A percentile compares a stretch with the other conserved stretches of the same genome.
phyloP scores from a whole-genome alignment of 2,113 vertebrate species.

The Morone chrysops region DNA sequence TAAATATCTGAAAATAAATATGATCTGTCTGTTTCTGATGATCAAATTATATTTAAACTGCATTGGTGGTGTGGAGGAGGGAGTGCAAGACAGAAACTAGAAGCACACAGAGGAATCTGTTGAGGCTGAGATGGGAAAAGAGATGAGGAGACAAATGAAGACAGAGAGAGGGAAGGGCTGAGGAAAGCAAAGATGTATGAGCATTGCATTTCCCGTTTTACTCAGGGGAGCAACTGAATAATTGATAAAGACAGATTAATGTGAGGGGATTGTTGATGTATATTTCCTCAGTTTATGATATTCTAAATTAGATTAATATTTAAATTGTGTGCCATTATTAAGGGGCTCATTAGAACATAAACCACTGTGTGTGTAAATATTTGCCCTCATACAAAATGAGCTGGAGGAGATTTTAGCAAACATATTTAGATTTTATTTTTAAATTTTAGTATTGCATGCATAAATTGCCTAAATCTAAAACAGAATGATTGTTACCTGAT shows the following conservation, averaged over 20 bases:
- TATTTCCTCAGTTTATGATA: constrained; percentile 40
- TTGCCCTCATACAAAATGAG: background rate
- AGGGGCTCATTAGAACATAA: constrained; percentile 32
- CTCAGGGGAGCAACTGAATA: constrained; percentile 53
- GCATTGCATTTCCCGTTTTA: constrained; percentile 24
- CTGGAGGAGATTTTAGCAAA: background rate
- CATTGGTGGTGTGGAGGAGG: background rate
- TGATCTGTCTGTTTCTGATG: constrained; percentile 7
- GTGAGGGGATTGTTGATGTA: constrained; percentile 18
- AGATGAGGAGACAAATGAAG: constrained; percentile 23
- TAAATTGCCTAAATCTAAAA: background rate
- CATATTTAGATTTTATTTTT: background rate
- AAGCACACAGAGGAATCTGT: constrained; percentile 4
- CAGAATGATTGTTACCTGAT: background rate
- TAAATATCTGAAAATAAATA: background rate
- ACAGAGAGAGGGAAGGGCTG: background rate
- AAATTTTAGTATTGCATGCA: background rate
- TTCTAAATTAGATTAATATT: constrained; percentile 53
- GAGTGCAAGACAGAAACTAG: background rate
- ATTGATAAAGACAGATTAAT: constrained; percentile 65
- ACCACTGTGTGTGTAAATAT: constrained; percentile 17
- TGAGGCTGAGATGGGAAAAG: constrained; percentile 1
- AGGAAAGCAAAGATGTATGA: constrained; percentile 25
- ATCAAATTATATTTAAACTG: constrained; percentile 17
- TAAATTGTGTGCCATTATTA: constrained; percentile 42